Evolutionary conservation across 2,797 vertebrate species (phyloP), one percentile per base, ranked within the genome.

Genomic region (Nothura maculosa): DNA sequence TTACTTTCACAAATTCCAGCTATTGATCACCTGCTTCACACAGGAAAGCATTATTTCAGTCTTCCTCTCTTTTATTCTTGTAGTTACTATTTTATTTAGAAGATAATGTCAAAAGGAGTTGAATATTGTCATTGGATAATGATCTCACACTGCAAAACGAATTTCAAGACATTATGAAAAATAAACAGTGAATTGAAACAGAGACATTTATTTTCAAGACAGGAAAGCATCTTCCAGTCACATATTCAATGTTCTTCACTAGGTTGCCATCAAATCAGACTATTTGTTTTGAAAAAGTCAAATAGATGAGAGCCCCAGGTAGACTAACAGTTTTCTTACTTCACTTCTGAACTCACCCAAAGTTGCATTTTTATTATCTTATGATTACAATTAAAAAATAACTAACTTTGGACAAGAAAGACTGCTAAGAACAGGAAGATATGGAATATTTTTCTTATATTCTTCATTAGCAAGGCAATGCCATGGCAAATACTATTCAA

Each of bases 111-210:
- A 96, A 90, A 80, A 90, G 45, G 70, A 96, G 96, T 94, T 95
- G 88, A 97, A 90, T 63, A 34, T 94, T 96, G 86, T 92, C 87
- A 91, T 78, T 92, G 82, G 81, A 89, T 97, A 97, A 97, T 92
- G 66, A 85, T 97, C 81, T 97, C 79, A 68, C 36, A 89, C 89
- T 91, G 80, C 60, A 97, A 97, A 81, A 96, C 93, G 94, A 97
- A 97, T 96, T 86, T 83, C 64, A 83, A 96, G 90, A 85, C 83
- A 94, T 96, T 96, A 94, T 95, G 91, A 96, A 96, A 98, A 97
- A 96, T 94, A 97, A 96, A 93, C 43, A 55, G 85, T 96, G 89
- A 87, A 30, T 17, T 83, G 78, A 95, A 97, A 93, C 69, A 90
- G 70, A 89, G 52, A 81, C 77, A 85, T 90, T 81, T 96, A 69